Conservation (phyloP, 2,113 vertebrate genomes). For the Sinocyclocheilus anophthalmus region DNA sequence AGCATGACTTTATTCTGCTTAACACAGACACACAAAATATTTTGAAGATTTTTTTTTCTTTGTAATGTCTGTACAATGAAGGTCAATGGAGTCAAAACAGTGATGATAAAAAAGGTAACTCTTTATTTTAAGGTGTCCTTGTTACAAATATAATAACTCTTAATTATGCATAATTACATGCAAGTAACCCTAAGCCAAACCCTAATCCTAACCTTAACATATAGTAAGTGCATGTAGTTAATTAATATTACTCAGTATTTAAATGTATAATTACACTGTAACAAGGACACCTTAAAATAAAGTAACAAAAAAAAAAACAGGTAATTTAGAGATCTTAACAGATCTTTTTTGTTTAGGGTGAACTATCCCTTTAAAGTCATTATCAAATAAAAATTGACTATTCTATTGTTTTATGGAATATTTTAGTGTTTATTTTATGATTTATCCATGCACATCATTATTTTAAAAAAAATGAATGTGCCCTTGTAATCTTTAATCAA, state of each 20-base stretch:
- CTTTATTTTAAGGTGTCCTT: too few relatives aligned
- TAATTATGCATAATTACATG: too few relatives aligned
- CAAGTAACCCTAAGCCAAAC: too few relatives aligned
- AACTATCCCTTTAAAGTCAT: too few relatives aligned
- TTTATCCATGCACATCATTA: not conserved
- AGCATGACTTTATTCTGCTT: not conserved
- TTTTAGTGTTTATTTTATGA: not conserved
- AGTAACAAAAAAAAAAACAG: not conserved
- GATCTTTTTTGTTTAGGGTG: not conserved
- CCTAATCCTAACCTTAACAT: too few relatives aligned
- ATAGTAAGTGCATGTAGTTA: too few relatives aligned
- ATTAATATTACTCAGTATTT: too few relatives aligned
- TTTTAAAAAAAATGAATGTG: not conserved
- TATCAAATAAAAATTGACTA: not conserved
- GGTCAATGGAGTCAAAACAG: not conserved
- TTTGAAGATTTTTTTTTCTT: not conserved
- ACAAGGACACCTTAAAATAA: too few relatives aligned
- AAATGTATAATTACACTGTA: too few relatives aligned
- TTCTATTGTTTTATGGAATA: not conserved
- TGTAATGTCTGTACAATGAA: not conserved
- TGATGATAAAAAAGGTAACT: not conserved
- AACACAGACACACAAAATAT: not conserved
- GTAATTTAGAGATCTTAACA: not conserved
- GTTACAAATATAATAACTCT: too few relatives aligned
- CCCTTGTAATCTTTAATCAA: not conserved